A percentile compares a stretch with the other conserved stretches of the same genome.
phyloP scores from a whole-genome alignment of 2,113 vertebrate species.

The Pelmatolapia mariae region DNA sequence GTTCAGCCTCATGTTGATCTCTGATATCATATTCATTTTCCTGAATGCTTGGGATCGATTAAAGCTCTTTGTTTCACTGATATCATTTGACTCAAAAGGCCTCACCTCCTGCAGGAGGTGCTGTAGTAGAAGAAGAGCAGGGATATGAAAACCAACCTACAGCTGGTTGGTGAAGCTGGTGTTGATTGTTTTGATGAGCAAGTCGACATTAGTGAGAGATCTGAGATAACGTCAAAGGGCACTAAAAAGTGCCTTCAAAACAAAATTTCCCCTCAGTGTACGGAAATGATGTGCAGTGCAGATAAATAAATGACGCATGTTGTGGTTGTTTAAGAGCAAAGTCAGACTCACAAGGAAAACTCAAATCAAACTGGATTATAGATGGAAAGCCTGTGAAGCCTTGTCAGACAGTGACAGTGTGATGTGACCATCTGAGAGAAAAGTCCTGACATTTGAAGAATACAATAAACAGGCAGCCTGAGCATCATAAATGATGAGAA shows the following conservation, averaged over 20 bases:
- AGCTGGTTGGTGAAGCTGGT: not conserved
- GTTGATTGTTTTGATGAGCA: not conserved
- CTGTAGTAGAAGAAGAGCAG: not conserved
- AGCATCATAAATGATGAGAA: not conserved
- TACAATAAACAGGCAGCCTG: rapidly evolving
- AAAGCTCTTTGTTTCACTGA: not conserved
- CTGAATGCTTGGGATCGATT: rapidly evolving
- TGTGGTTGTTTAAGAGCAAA: not conserved
- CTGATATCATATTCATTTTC: not conserved
- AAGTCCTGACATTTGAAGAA: not conserved
- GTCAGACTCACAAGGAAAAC: not conserved
- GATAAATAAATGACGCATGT: not conserved
- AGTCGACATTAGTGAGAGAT: not conserved
- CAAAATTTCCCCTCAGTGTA: not conserved
- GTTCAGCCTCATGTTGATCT: not conserved
- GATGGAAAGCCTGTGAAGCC: not conserved
- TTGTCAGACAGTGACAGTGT: not conserved
- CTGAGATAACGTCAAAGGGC: not conserved
- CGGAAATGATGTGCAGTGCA: rapidly evolving
- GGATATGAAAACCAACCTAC: not conserved
- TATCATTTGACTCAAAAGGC: not conserved
- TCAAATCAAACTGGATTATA: not conserved
- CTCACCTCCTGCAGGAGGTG: not conserved
- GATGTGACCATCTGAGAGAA: not conserved
- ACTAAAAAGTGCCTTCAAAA: not conserved